Evolutionary conservation across 2,797 vertebrate species (phyloP), one percentile per base, ranked within the genome.

Genomic region (Poecilia wingei): DNA sequence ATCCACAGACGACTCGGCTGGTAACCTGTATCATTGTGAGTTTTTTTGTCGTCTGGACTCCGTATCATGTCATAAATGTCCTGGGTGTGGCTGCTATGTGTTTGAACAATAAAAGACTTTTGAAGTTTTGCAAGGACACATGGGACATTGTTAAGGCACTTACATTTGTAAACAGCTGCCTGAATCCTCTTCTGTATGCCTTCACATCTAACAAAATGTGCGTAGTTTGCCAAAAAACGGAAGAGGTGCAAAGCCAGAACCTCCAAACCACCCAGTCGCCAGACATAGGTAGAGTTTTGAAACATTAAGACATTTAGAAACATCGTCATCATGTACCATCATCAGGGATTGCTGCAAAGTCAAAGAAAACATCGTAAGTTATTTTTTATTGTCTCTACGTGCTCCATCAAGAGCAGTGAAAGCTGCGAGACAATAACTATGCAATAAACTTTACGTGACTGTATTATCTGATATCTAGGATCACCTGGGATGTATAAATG

Each of bases 131-230:
- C 25, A 0, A 0, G 1, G 0, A 57, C 0, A 53, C 0, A 20
- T 2, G 1, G 25, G 1, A 0, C 0, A 36, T 51, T 22, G 3
- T 3, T 51, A n/a, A 0, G 61, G 8, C 78, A 1, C 4, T 87
- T 28, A 47, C 25, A 13, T 85, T 85, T 79, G 33, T 85, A 49
- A 83, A 79, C 8, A 82, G 79, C 51, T 49, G 75, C 28, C 16
- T 88, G 12, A 82, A 90, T 79, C 84, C 82, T 14, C 20, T 86
- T 20, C 64, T 89, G 28, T 84, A 88, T 57, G 80, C 66, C 1
- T 89, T 86, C 61, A 55, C 81, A 31, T 73, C 51, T 43, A 16
- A 25, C 75, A 80, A 77, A n/a, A 28, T 74, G 12, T 84, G 64
- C n/a, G 31, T 2, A 9, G 0, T 41, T 20, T 78, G 75, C 68